phyloP scores from a whole-genome alignment of 2,797 vertebrate genomes.

The Epinephelus awoara region DNA sequence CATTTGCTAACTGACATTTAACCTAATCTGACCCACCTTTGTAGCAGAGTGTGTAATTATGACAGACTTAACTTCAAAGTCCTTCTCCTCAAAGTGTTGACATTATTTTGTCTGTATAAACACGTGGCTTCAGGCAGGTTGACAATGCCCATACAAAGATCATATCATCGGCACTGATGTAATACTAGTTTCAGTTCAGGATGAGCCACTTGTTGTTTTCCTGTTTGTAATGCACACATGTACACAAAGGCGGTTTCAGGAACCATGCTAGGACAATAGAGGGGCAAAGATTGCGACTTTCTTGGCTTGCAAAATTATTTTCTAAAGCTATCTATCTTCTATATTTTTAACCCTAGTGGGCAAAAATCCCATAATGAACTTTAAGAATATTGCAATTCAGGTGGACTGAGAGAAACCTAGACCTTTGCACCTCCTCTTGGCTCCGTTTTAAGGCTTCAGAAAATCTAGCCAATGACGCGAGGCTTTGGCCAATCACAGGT shows the following conservation, averaged over 20 bases:
- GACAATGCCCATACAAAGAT: constrained; percentile 6
- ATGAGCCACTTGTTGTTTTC: constrained; percentile 10
- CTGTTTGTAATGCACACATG: background rate
- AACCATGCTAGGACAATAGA: background rate
- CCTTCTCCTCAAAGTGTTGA: constrained; percentile 12
- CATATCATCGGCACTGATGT: background rate
- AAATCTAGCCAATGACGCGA: too few relatives aligned
- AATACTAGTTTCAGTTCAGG: background rate
- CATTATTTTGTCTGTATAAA: constrained; percentile 5
- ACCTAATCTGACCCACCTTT: constrained; percentile 12
- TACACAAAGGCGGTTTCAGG: background rate
- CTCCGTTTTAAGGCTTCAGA: too few relatives aligned
- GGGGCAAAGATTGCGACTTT: too few relatives aligned
- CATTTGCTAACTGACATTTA: constrained; percentile 21
- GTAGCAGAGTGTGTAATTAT: background rate
- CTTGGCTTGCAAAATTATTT: too few relatives aligned
- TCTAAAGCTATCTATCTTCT: too few relatives aligned
- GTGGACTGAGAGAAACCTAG: too few relatives aligned
- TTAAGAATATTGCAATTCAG: too few relatives aligned
- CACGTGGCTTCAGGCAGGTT: constrained; percentile 15
- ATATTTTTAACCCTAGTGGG: too few relatives aligned
- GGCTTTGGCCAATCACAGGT: too few relatives aligned
- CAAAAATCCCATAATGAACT: too few relatives aligned
- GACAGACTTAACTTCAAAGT: constrained; percentile 34
- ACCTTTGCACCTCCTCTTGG: too few relatives aligned